A percentile compares a stretch with the other conserved stretches of the same genome.
Evolutionary conservation across 2,113 vertebrate species (phyloP).

Genomic region (Lagenorhynchus albirostris): DNA sequence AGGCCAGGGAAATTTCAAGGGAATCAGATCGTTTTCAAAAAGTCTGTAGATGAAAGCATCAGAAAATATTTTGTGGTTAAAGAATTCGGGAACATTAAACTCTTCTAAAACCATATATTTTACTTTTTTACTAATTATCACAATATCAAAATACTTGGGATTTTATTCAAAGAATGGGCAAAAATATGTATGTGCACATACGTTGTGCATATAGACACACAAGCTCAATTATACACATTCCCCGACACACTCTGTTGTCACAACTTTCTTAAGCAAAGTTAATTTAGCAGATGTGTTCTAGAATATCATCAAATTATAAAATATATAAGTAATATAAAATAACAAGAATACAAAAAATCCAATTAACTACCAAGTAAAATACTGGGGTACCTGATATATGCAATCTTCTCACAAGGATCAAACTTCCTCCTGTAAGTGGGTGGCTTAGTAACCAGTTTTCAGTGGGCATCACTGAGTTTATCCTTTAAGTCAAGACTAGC

Average conservation of each 20-base stretch:
- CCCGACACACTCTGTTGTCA: background rate
- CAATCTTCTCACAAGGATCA: background rate
- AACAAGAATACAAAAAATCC: background rate
- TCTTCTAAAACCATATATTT: background rate
- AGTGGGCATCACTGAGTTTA: background rate
- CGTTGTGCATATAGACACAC: background rate
- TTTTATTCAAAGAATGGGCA: background rate
- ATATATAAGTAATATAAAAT: background rate
- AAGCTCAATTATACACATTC: background rate
- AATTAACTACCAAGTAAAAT: background rate
- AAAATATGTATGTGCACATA: background rate
- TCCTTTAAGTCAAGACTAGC: background rate
- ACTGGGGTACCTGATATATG: background rate
- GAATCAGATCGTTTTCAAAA: background rate
- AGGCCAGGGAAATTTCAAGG: background rate
- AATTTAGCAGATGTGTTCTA: background rate
- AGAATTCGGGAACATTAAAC: background rate
- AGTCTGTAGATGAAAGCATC: background rate
- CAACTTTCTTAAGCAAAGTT: background rate
- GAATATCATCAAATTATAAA: background rate
- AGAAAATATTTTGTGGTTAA: background rate
- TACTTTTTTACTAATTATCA: background rate
- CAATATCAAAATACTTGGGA: background rate
- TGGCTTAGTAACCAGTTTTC: background rate
- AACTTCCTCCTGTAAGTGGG: background rate